Conservation (phyloP, 2,113 vertebrate species). For the Nycticebus coucang region DNA sequence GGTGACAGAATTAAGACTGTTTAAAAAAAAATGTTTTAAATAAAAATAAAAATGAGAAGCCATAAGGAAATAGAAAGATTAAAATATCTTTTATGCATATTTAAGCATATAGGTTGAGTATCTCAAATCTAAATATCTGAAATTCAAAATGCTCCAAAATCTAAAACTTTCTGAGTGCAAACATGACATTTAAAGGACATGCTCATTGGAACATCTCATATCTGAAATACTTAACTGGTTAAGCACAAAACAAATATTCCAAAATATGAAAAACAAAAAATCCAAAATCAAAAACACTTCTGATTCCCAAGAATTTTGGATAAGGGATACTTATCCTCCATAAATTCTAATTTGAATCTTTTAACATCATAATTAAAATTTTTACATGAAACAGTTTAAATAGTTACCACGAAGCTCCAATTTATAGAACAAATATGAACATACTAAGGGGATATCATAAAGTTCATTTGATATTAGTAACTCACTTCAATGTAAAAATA, state of each 20-base stretch:
- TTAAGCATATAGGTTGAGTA: neutral
- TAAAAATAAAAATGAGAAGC: neutral
- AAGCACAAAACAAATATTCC: neutral
- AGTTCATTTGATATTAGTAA: slow-evolving; percentile 33
- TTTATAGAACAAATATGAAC: slow-evolving; percentile 18
- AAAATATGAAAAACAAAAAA: neutral
- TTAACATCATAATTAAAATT: neutral
- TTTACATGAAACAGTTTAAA: neutral
- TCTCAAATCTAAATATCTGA: too few species aligned
- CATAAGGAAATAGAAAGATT: neutral
- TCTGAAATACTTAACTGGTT: neutral
- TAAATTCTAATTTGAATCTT: slow-evolving; percentile 27
- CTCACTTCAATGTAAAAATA: neutral
- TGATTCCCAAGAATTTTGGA: neutral
- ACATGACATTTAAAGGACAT: neutral
- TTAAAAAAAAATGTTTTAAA: neutral
- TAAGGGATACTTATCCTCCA: neutral
- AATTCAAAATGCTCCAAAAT: too few species aligned
- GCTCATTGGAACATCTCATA: neutral
- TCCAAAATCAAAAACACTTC: neutral
- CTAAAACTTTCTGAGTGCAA: neutral
- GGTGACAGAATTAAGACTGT: too few species aligned
- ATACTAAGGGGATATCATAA: neutral
- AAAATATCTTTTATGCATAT: neutral
- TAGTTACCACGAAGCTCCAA: slow-evolving; percentile 6